phyloP scores from a whole-genome alignment of 1,140 invertebrate species.

The Zaprionus camerounensis region DNA sequence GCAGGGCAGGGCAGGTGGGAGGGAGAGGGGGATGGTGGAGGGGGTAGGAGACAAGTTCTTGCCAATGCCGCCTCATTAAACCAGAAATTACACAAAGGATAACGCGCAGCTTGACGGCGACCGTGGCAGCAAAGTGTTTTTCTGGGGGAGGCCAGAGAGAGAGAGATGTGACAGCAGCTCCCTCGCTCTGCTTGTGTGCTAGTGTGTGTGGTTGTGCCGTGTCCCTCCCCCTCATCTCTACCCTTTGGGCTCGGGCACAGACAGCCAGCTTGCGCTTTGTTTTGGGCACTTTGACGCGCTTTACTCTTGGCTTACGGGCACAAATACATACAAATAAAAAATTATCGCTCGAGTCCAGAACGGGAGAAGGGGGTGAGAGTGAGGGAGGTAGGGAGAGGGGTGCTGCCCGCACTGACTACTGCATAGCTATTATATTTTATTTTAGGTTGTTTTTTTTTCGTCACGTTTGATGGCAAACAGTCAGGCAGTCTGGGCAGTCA shows the following conservation, averaged over 20 bases:
- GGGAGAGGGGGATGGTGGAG: neutral
- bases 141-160: conserved; percentile 20
- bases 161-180: conserved; percentile 9
- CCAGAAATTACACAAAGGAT: conserved; percentile 81
- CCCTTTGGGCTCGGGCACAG: conserved; percentile 21
- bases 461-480: conserved; percentile 60
- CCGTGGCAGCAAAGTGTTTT: conserved; percentile 58
- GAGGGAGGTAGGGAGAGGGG: neutral
- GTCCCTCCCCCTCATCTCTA: conserved; percentile 6
- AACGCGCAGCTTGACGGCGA: conserved; percentile 66
- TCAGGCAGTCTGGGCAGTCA: conserved; percentile 26
- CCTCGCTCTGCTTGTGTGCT: conserved; percentile 12
- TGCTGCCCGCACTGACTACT: conserved; percentile 42
- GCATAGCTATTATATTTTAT: conserved; percentile 75
- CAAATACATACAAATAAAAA: conserved; percentile 75
- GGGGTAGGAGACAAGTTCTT: conserved; percentile 21
- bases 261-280: conserved; percentile 24
- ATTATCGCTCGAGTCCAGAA: conserved; percentile 72
- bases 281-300: conserved; percentile 49
- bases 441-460: conserved; percentile 66
- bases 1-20: neutral
- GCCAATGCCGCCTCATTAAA: conserved; percentile 75
- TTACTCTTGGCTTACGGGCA: conserved; percentile 55
- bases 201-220: conserved; percentile 21
- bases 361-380: neutral